Evolutionary conservation across 2,888 invertebrate species (phyloP).

Genomic region (Eudasyphora cyanicolor): DNA sequence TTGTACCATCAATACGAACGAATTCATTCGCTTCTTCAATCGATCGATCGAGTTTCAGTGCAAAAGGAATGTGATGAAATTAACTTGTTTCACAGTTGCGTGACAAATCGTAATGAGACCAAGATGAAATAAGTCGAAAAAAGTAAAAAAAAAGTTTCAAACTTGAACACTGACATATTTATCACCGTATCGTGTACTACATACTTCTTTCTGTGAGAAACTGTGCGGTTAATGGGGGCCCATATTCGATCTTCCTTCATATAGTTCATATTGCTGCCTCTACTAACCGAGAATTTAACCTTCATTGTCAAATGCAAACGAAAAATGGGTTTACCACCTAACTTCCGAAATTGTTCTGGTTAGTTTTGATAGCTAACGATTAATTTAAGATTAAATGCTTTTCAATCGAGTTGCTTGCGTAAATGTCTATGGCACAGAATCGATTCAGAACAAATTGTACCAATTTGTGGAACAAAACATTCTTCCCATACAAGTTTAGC

Average conservation of each 20-base stretch:
- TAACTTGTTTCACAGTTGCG: slow-evolving; percentile 21
- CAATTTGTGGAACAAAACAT: not conserved
- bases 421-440: not conserved
- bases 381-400: not conserved
- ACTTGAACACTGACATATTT: slow-evolving; percentile 21
- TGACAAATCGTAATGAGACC: not conserved
- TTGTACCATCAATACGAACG: not conserved
- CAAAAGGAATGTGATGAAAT: slow-evolving; percentile 25
- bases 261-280: too few species aligned
- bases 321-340: not conserved
- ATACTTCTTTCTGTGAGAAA: too few species aligned
- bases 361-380: not conserved
- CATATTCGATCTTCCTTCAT: too few species aligned
- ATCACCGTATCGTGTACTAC: not conserved
- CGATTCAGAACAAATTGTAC: not conserved
- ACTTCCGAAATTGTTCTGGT: not conserved
- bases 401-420: not conserved
- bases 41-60: not conserved
- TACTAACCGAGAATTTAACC: too few species aligned
- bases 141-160: not conserved
- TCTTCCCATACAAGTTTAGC: not conserved
- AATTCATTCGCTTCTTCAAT: not conserved
- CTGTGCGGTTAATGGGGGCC: too few species aligned
- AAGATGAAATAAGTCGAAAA: not conserved
- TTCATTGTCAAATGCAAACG: not conserved